phyloP scores from a whole-genome alignment of 2,113 vertebrate species.

The Platanista minor region DNA sequence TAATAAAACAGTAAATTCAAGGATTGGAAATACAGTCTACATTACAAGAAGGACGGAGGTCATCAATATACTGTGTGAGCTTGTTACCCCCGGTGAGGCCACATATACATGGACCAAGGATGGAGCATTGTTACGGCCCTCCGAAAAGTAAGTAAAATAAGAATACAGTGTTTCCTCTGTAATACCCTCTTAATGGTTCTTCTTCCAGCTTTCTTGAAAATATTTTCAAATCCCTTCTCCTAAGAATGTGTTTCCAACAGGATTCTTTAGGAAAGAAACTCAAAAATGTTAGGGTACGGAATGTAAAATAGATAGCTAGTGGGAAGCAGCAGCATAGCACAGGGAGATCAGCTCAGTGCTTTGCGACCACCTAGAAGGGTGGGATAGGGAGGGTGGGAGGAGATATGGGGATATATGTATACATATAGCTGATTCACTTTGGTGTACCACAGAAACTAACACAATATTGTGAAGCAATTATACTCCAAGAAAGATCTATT shows the following conservation, averaged over 20 bases:
- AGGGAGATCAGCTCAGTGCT: too few relatives aligned
- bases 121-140: slow-evolving; percentile 79
- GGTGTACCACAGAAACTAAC: too few relatives aligned
- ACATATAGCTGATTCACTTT: too few relatives aligned
- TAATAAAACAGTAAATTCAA: slow-evolving; percentile 84
- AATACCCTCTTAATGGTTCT: neutral
- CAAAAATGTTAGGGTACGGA: neutral
- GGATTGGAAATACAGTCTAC: slow-evolving; percentile 83
- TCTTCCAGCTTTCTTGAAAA: neutral
- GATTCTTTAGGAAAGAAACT: neutral
- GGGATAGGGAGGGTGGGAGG: too few relatives aligned
- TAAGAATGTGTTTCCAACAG: neutral
- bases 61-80: slow-evolving; percentile 85
- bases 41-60: slow-evolving; percentile 83
- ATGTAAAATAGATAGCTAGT: too few relatives aligned
- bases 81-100: slow-evolving; percentile 70
- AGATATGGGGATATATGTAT: too few relatives aligned
- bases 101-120: slow-evolving; percentile 90
- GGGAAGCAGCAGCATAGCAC: too few relatives aligned
- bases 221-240: slow-evolving; percentile 55
- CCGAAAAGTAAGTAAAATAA: slow-evolving; percentile 83
- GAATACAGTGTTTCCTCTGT: neutral
- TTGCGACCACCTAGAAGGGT: too few relatives aligned
- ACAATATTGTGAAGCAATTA: too few relatives aligned
- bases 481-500: too few relatives aligned